These are phyloP conservation scores for Antheraea mylitta DNA, from an alignment of 1,140 invertebrate genomes.

Conservation along the genomic window DNA sequence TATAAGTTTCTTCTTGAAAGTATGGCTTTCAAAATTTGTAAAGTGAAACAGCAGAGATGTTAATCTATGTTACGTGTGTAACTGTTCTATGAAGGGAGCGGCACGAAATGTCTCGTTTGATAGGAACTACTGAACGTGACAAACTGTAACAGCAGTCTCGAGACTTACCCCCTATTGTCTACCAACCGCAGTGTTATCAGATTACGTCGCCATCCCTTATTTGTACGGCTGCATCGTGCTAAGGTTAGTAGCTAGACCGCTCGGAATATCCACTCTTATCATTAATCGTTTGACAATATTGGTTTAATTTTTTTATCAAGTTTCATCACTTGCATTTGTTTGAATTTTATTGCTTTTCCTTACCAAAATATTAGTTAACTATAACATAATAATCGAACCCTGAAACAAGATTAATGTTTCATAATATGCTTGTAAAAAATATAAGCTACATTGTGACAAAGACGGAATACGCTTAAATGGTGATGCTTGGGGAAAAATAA, in stretches of 20 bases:
- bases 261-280: not conserved
- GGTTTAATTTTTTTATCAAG: too few species aligned
- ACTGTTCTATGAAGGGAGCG: not conserved
- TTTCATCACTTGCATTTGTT: too few species aligned
- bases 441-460: too few species aligned
- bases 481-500: too few species aligned
- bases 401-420: too few species aligned
- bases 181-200: conserved; percentile 37
- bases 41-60: not conserved
- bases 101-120: conserved; percentile 1
- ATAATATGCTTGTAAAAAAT: too few species aligned
- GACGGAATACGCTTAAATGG: too few species aligned
- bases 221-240: conserved; percentile 34
- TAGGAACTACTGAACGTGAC: conserved; percentile 28
- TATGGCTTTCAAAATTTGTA: too few species aligned
- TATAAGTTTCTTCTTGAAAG: too few species aligned
- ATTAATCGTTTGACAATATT: not conserved
- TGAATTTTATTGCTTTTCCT: too few species aligned
- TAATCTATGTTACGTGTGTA: not conserved
- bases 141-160: conserved; percentile 15
- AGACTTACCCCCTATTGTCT: conserved; percentile 30
- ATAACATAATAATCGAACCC: too few species aligned
- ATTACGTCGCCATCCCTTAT: conserved; percentile 30
- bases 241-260: conserved; percentile 16
- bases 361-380: too few species aligned